phyloP scores from a whole-genome alignment of 2,113 vertebrate genomes.

The Cebidichthys violaceus region DNA sequence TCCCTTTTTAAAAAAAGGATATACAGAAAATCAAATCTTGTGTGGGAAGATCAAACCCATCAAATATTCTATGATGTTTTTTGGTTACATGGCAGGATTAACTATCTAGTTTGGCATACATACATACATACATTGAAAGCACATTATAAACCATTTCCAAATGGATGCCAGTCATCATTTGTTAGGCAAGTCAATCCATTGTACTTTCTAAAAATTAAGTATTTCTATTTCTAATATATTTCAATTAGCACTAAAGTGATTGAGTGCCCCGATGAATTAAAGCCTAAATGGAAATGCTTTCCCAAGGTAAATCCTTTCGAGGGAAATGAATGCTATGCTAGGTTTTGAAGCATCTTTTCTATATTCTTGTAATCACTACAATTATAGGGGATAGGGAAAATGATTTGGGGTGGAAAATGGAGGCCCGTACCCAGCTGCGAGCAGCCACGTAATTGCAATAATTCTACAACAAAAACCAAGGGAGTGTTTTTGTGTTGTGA shows the following conservation, averaged over 20 bases:
- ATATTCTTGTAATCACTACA: constrained; percentile 68
- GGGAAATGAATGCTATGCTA: constrained; percentile 63
- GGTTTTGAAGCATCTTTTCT: constrained; percentile 68
- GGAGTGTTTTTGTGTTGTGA: constrained; percentile 54
- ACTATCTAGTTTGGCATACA: constrained; percentile 14
- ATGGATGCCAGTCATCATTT: constrained; percentile 55
- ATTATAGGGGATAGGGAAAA: constrained; percentile 63
- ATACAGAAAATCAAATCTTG: not conserved
- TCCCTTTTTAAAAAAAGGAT: constrained; percentile 10
- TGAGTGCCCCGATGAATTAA: constrained; percentile 72
- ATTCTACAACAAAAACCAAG: constrained; percentile 55
- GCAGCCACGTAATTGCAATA: constrained; percentile 60
- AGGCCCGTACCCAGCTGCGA: constrained; percentile 45
- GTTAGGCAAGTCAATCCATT: constrained; percentile 51
- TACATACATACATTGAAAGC: constrained; percentile 42
- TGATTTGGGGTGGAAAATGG: constrained; percentile 61
- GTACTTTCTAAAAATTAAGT: constrained; percentile 57
- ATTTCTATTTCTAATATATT: constrained; percentile 74
- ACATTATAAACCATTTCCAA: constrained; percentile 53
- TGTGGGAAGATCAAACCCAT: not conserved
- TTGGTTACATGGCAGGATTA: constrained; percentile 20
- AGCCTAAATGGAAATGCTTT: constrained; percentile 71
- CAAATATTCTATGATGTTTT: constrained; percentile 16
- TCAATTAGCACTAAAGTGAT: constrained; percentile 73
- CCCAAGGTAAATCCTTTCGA: constrained; percentile 62